Percentiles rank a stretch among this genome's conserved stretches.
Evolutionary conservation across 2,888 invertebrate species (phyloP).

Genomic region (Tetragonula carbonaria): DNA sequence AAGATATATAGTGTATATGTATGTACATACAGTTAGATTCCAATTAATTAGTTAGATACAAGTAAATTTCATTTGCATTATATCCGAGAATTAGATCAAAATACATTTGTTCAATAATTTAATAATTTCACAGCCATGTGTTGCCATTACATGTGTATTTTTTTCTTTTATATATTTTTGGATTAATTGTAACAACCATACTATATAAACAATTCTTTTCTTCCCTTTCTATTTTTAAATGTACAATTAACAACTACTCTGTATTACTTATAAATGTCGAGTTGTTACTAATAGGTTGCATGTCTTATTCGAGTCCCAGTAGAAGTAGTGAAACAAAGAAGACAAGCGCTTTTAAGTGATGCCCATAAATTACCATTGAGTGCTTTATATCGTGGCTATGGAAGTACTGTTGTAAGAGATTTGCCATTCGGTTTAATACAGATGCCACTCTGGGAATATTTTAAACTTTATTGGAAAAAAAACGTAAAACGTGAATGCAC

Average conservation of each 20-base stretch:
- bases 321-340: constrained; percentile 97
- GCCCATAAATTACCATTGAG: constrained; percentile 80
- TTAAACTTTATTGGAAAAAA: constrained; percentile 88
- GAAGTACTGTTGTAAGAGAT: constrained; percentile 91
- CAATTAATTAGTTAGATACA: no score
- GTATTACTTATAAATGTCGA: constrained; percentile 8
- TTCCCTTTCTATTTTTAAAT: background rate
- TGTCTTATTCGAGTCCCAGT: constrained; percentile 97
- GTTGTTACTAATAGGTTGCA: constrained; percentile 87
- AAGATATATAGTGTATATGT: no score
- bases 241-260: background rate
- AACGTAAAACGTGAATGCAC: constrained; percentile 82
- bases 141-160: background rate
- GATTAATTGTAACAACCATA: background rate
- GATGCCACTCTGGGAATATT: constrained; percentile 97
- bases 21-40: no score
- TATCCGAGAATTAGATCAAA: no score
- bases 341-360: constrained; percentile 88
- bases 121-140: no score
- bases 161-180: background rate
- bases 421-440: constrained; percentile 98
- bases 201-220: background rate
- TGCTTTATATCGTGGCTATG: constrained; percentile 90
- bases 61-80: no score
- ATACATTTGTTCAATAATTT: no score